Conservation (phyloP, 2,113 vertebrate genomes). For the Bos taurus region ARS-UCD2.0 NC_037332.1:69060501-69061000, state of each 20-base stretch:
- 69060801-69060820: neutral
- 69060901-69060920: neutral
- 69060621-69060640: neutral
- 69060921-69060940: constrained; percentile 40
- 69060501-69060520: neutral
- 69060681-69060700: rapidly evolving
- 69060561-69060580: neutral
- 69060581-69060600: neutral
- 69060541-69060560: neutral
- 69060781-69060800: neutral
- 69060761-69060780: neutral
- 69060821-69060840: neutral
- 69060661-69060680: neutral
- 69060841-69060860: too few relatives aligned
- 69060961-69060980: neutral
- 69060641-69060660: rapidly evolving
- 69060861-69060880: too few relatives aligned
- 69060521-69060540: neutral
- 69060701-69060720: rapidly evolving
- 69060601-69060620: neutral
- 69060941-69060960: constrained; percentile 46
- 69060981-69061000: neutral
- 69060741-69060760: neutral
- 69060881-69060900: neutral
- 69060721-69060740: neutral